Evolutionary conservation across 2,797 vertebrate species (phyloP).

Genomic region (Sebastes reedi): DNA sequence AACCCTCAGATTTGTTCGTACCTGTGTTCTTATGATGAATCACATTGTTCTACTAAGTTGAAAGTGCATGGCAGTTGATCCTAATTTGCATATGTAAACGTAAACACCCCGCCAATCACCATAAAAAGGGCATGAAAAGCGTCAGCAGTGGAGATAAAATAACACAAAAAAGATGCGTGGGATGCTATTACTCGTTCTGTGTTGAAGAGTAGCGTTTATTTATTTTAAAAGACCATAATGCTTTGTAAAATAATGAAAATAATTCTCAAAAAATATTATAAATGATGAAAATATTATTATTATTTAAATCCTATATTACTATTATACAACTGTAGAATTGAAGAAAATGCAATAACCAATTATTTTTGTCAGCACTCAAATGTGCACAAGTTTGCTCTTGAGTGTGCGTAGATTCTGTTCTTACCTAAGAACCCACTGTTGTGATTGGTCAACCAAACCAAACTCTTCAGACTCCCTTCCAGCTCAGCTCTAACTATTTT

Average conservation of each 20-base stretch:
- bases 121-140: neutral
- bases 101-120: neutral
- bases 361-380: neutral
- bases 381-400: accelerated
- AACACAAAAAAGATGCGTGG: too few species aligned
- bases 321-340: too few species aligned
- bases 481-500: too few species aligned
- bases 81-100: neutral
- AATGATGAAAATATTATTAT: too few species aligned
- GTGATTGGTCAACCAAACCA: too few species aligned
- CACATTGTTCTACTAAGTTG: accelerated
- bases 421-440: neutral
- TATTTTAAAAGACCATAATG: too few species aligned
- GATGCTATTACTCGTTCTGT: too few species aligned
- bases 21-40: neutral
- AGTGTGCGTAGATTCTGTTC: neutral
- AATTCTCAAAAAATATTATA: too few species aligned
- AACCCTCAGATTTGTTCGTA: neutral
- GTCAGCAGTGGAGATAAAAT: too few species aligned
- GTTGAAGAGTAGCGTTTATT: too few species aligned
- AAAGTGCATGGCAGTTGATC: accelerated
- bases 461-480: accelerated
- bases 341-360: neutral
- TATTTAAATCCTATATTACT: too few species aligned
- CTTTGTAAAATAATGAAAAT: too few species aligned